Percentiles rank a stretch among this genome's conserved stretches.
Conservation (phyloP, 2,888 invertebrate species). For the Acronicta alni region DNA sequence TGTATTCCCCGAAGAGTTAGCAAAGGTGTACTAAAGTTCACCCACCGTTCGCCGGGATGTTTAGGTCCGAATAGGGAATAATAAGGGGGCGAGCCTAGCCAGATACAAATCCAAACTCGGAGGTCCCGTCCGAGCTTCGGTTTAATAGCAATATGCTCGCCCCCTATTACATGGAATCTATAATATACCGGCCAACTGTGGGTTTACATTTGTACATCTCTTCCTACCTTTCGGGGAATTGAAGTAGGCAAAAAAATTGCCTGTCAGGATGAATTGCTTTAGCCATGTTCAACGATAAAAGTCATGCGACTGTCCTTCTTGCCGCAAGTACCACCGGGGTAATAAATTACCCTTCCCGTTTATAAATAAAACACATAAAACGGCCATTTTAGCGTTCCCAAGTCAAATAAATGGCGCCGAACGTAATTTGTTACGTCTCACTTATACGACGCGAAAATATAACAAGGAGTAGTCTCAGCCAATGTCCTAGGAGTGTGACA, state of each 20-base stretch:
- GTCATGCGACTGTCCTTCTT: conserved; percentile 16
- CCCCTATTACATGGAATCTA: too few species aligned
- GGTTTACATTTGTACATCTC: too few species aligned
- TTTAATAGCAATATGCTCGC: too few species aligned
- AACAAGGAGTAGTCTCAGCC: neutral
- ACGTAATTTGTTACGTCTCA: conserved; percentile 57
- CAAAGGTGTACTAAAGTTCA: too few species aligned
- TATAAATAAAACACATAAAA: conserved; percentile 61
- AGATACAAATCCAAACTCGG: too few species aligned
- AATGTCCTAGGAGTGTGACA: conserved; percentile 1
- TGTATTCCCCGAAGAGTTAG: too few species aligned
- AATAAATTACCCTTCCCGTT: conserved; percentile 54
- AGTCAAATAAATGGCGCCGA: conserved; percentile 54
- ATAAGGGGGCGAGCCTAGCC: too few species aligned
- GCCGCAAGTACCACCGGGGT: conserved; percentile 36
- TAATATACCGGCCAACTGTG: too few species aligned
- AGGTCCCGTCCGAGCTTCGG: too few species aligned
- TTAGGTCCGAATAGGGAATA: too few species aligned
- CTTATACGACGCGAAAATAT: conserved; percentile 37
- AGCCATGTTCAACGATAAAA: conserved; percentile 23
- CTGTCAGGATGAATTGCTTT: neutral
- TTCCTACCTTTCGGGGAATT: too few species aligned
- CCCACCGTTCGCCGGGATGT: too few species aligned
- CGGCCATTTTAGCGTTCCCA: conserved; percentile 48
- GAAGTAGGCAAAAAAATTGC: neutral